Percentiles rank a stretch among this genome's conserved stretches.
These are phyloP conservation scores for Sebastiscus tertius DNA, from an alignment of 2,797 vertebrate species.

Conservation along the genomic window DNA sequence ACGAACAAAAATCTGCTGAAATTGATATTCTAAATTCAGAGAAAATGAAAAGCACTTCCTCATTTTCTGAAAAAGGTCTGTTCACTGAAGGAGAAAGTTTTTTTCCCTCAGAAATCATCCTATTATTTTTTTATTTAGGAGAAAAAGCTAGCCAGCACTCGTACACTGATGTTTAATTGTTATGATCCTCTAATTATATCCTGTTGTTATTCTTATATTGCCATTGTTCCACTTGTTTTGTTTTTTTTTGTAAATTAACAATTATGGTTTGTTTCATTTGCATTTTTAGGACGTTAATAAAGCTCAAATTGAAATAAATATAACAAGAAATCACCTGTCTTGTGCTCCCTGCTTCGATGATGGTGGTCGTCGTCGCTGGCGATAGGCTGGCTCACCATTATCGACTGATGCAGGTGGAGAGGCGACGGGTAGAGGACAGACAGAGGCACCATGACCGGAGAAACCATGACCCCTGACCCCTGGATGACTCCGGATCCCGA, in stretches of 20 bases:
- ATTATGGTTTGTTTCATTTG: background rate
- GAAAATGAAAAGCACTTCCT: slow-evolving; percentile 41
- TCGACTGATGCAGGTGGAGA: slow-evolving; percentile 88
- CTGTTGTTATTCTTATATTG: background rate
- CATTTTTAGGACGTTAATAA: background rate
- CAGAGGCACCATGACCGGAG: slow-evolving; percentile 86
- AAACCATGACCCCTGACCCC: slow-evolving; percentile 72
- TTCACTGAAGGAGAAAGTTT: background rate
- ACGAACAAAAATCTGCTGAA: slow-evolving; percentile 18
- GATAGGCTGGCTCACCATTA: slow-evolving; percentile 86
- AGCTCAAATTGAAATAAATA: background rate
- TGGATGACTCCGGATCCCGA: slow-evolving; percentile 61
- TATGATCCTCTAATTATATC: background rate
- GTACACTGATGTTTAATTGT: background rate
- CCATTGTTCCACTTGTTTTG: background rate
- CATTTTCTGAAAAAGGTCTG: slow-evolving; percentile 8
- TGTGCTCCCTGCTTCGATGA: slow-evolving; percentile 61
- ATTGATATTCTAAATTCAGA: slow-evolving; percentile 25
- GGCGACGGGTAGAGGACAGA: slow-evolving; percentile 90
- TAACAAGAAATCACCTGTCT: slow-evolving; percentile 54
- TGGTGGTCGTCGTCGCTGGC: slow-evolving; percentile 81
- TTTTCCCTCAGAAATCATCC: background rate
- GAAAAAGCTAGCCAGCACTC: background rate
- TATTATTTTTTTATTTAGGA: background rate
- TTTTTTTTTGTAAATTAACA: background rate